A percentile compares a stretch with the other conserved stretches of the same genome.
Evolutionary conservation across 2,888 invertebrate genomes (phyloP).

Genomic region (Nasonovia ribisnigri): DNA sequence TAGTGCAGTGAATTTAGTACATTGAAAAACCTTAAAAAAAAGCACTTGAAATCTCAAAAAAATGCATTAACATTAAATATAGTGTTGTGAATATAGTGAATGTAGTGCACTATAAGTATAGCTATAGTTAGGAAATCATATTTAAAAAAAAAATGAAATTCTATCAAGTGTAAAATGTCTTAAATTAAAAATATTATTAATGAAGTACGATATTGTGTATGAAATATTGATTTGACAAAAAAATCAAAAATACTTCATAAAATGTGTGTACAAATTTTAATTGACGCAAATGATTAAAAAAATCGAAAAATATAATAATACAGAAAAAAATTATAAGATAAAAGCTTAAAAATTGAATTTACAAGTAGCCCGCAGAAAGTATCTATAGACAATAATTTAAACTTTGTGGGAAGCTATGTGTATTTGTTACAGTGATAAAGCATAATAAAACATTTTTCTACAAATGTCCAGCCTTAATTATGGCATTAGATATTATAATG

Average conservation of each 20-base stretch:
- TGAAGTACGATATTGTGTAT: not conserved
- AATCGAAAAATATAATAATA: not conserved
- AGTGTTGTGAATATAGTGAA: no score
- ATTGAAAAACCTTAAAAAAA: not conserved
- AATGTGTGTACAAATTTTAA: not conserved
- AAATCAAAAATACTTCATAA: not conserved
- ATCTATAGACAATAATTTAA: not conserved
- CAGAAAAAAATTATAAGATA: not conserved
- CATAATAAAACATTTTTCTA: not conserved
- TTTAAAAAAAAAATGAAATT: not conserved
- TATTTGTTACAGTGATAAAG: not conserved
- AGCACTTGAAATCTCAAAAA: not conserved
- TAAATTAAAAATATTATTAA: not conserved
- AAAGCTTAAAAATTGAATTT: not conserved
- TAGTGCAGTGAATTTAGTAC: not conserved
- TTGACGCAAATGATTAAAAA: not conserved
- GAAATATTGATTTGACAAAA: not conserved
- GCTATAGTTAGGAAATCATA: not conserved
- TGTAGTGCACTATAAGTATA: not conserved
- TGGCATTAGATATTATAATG: not conserved
- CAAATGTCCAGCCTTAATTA: not conserved
- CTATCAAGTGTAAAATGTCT: not conserved
- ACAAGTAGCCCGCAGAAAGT: not conserved
- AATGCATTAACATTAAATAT: not conserved
- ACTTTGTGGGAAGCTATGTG: not conserved